Conservation (phyloP, 2,888 invertebrate genomes). For the Linnaemya vulpina region DNA sequence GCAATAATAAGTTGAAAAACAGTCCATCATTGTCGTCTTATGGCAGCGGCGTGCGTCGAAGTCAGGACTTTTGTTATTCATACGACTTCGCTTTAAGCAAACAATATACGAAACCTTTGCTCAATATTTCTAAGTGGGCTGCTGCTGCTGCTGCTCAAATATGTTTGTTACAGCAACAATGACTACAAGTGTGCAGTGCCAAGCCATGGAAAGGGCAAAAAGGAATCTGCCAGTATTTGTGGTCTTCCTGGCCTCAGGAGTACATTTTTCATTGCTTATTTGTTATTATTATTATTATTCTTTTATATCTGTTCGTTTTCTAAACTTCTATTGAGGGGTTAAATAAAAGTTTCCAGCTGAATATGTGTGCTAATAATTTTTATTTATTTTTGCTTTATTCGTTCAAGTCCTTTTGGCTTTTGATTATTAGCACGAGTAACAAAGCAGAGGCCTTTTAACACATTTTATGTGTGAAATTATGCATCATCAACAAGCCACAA, state of each 20-base stretch:
- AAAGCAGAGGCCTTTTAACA: conserved; percentile 70
- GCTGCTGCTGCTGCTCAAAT: background rate
- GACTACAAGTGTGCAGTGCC: conserved; percentile 36
- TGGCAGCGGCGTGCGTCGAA: background rate
- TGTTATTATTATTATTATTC: conserved; percentile 67
- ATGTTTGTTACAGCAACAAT: conserved; percentile 44
- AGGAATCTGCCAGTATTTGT: conserved; percentile 36
- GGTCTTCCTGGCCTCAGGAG: conserved; percentile 66
- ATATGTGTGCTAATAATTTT: background rate
- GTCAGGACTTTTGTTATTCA: conserved; percentile 25
- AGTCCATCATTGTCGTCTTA: conserved; percentile 48
- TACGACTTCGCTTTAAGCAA: conserved; percentile 36
- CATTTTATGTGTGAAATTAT: conserved; percentile 71
- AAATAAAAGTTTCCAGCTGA: conserved; percentile 64
- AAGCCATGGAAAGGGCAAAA: background rate
- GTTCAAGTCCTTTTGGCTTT: conserved; percentile 29
- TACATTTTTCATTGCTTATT: conserved; percentile 66
- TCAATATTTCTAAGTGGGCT: background rate
- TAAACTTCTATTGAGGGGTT: conserved; percentile 45
- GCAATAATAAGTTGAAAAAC: conserved; percentile 72
- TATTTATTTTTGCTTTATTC: conserved; percentile 17
- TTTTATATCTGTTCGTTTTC: conserved; percentile 17
- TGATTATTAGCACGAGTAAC: conserved; percentile 61
- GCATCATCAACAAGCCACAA: conserved; percentile 72
- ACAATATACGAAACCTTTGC: conserved; percentile 32